Evolutionary conservation across 2,797 vertebrate species (phyloP).

Genomic region (Anguilla megastoma): DNA sequence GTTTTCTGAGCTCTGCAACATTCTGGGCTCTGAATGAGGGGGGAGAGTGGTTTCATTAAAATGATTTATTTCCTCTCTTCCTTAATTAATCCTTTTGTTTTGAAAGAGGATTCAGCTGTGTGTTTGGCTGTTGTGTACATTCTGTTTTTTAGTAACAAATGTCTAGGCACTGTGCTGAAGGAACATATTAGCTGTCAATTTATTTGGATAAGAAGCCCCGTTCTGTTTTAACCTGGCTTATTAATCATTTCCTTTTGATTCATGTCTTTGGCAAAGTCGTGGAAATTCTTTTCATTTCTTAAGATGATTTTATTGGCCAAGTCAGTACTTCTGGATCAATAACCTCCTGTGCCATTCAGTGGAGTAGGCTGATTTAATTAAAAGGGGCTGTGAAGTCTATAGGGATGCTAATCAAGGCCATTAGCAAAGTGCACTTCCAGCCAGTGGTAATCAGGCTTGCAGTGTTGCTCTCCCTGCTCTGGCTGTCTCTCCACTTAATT

Average conservation of each 20-base stretch:
- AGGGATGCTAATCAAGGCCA: slow-evolving; percentile 61
- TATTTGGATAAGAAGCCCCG: neutral
- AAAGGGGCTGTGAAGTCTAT: slow-evolving; percentile 66
- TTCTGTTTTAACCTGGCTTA: neutral
- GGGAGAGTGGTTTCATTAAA: too few relatives aligned
- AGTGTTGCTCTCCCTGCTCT: slow-evolving; percentile 45
- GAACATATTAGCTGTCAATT: neutral
- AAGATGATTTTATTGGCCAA: slow-evolving; percentile 61
- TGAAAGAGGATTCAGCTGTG: neutral
- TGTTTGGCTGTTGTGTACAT: neutral
- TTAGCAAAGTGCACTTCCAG: slow-evolving; percentile 53
- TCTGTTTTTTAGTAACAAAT: neutral
- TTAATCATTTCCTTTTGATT: neutral
- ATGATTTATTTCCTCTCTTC: too few relatives aligned
- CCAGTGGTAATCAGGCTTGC: slow-evolving; percentile 44
- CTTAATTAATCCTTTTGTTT: neutral
- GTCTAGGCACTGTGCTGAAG: neutral
- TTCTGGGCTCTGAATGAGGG: too few relatives aligned
- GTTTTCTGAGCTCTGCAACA: too few relatives aligned
- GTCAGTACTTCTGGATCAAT: slow-evolving; percentile 60
- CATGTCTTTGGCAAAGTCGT: neutral
- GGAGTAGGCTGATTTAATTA: slow-evolving; percentile 73
- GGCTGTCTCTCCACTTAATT: slow-evolving; percentile 37
- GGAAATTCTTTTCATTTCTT: slow-evolving; percentile 12
- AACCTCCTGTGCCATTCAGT: slow-evolving; percentile 60